phyloP scores from a whole-genome alignment of 2,888 invertebrate species.

The Craniophora ligustri region DNA sequence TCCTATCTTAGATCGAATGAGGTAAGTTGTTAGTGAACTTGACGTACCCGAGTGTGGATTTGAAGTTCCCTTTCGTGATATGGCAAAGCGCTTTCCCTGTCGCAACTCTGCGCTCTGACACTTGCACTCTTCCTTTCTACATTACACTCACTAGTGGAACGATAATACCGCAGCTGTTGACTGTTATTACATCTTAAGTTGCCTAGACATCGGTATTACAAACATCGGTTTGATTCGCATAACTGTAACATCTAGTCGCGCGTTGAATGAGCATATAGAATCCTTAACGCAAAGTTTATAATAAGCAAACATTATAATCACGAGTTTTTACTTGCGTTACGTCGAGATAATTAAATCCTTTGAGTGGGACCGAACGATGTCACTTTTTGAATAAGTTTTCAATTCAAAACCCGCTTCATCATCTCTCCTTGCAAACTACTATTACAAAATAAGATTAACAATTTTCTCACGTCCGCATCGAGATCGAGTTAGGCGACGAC shows the following conservation, averaged over 20 bases:
- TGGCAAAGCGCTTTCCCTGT: slow-evolving; percentile 83
- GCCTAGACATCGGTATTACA: slow-evolving; percentile 16
- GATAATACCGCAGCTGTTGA: slow-evolving; percentile 37
- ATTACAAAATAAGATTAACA: slow-evolving; percentile 81
- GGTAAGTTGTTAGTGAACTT: slow-evolving; percentile 71
- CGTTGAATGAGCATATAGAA: slow-evolving; percentile 26
- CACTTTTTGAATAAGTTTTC: slow-evolving; percentile 63
- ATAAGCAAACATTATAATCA: slow-evolving; percentile 28
- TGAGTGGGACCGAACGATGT: slow-evolving; percentile 53
- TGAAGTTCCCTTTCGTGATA: slow-evolving; percentile 85
- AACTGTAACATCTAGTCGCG: slow-evolving; percentile 27
- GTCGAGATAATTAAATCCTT: slow-evolving; percentile 54
- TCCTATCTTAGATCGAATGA: slow-evolving; percentile 73
- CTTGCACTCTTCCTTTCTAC: slow-evolving; percentile 87
- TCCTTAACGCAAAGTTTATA: slow-evolving; percentile 24
- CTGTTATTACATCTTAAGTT: slow-evolving; percentile 35
- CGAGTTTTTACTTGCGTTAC: slow-evolving; percentile 30
- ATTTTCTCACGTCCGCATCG: slow-evolving; percentile 85
- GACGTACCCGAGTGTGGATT: slow-evolving; percentile 73
- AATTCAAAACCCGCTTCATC: slow-evolving; percentile 69
- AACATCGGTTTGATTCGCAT: slow-evolving; percentile 25
- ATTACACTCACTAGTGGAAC: slow-evolving; percentile 65
- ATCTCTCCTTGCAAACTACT: slow-evolving; percentile 69
- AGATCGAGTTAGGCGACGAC: slow-evolving; percentile 84
- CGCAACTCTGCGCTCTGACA: slow-evolving; percentile 80